These are phyloP conservation scores for Amorpha juglandis DNA, from an alignment of 2,888 invertebrate species.

Conservation along the genomic window DNA sequence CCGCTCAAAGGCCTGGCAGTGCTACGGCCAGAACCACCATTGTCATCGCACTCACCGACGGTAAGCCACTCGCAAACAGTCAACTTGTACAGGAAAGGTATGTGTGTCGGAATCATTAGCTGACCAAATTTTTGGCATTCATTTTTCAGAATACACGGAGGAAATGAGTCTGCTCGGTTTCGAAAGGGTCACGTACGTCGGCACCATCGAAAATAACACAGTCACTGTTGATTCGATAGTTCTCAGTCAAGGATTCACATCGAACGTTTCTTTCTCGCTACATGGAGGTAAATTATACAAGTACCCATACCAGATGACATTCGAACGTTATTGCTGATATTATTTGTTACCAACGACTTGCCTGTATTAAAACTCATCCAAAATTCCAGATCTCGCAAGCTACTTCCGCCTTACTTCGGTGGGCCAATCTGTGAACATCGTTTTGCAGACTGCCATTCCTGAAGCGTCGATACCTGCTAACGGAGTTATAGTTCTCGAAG, in stretches of 20 bases:
- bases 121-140: neutral
- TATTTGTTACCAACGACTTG: neutral
- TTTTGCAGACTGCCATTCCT: conserved; percentile 33
- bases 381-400: conserved; percentile 33
- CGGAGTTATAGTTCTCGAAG: conserved; percentile 37
- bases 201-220: conserved; percentile 37
- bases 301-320: neutral
- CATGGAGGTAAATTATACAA: conserved; percentile 40
- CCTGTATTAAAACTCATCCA: neutral
- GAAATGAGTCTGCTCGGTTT: conserved; percentile 41
- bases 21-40: conserved; percentile 40
- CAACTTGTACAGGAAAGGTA: neutral
- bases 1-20: conserved; percentile 40
- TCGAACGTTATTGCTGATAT: neutral
- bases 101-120: neutral
- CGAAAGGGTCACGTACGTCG: conserved; percentile 42
- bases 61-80: conserved; percentile 28
- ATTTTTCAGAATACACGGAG: neutral
- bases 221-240: conserved; percentile 40
- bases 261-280: conserved; percentile 41
- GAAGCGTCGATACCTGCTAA: conserved; percentile 37
- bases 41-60: conserved; percentile 39
- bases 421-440: conserved; percentile 35
- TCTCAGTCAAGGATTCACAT: conserved; percentile 43
- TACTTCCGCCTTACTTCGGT: conserved; percentile 30